Evolutionary conservation across 92 coral and sea anemone species (phyloP), one percentile per base, ranked within the genome.

Genomic region (Zoanthus gigantus): DNA sequence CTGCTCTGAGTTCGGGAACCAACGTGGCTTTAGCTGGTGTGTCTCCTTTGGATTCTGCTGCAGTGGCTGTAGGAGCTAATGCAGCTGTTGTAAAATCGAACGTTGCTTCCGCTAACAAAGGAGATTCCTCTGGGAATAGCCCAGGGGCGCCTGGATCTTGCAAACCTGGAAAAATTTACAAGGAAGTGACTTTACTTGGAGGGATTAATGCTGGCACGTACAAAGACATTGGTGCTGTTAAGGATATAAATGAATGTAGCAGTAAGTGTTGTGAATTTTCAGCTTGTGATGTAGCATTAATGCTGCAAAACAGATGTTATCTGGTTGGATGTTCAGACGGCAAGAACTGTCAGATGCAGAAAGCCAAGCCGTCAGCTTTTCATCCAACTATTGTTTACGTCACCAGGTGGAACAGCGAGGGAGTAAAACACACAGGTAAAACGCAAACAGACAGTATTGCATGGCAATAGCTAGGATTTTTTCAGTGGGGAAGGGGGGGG

Each of bases 181-280:
- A 88, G 48, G 97, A 97, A 85, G 99, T 97, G 11, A 97, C 99
- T n/a, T 90, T 97, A 54, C 95, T 89, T 54, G 99, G 99, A n/a
- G 99, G 99, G 8, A 97, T 97, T 31, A 97, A 97, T 69, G 99
- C 99, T 14, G 99, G 99, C 3, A 97, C 98, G 18, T 97, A 97
- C 89, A 97, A 97, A 74, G 99, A 97, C 72, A 93, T 93, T 56
- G 99, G 99, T 2, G 71, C 92, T 30, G 98, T 97, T 73, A 86
- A 87, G 30, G 89, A 88, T 42, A 91, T 95, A 78, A 90, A 89
- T 47, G 99, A 95, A 77, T 97, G 99, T 78, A 90, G 94, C 37
- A 91, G 92, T 42, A 94, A 93, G 86, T 97, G 99, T 46, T 97
- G 99, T 72, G 98, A 95, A 63, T 97, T 92, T 79, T 93, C 99